Evolutionary conservation across 1,140 invertebrate genomes (phyloP).

Genomic region (Caligus rogercresseyi): DNA sequence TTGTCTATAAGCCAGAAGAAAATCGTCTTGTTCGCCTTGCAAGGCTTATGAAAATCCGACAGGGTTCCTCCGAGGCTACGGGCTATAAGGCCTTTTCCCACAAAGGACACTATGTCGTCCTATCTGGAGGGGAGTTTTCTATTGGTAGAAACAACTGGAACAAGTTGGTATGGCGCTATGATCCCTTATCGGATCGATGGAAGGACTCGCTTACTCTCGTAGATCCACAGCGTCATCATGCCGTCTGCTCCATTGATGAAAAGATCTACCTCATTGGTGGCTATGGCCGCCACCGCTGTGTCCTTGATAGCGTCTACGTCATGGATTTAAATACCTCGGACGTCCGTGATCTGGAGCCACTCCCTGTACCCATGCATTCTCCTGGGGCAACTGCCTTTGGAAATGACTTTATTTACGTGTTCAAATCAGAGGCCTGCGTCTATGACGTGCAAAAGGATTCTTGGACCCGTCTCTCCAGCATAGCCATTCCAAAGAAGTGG

Average conservation of each 20-base stretch:
- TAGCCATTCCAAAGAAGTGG: constrained; percentile 1
- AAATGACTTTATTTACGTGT: not conserved
- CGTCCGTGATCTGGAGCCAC: not conserved
- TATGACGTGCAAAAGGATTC: not conserved
- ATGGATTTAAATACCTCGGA: not conserved
- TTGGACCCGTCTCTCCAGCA: not conserved
- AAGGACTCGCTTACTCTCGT: not conserved
- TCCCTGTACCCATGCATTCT: not conserved
- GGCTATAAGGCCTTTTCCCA: not conserved
- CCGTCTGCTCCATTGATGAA: not conserved
- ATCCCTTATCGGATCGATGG: not conserved
- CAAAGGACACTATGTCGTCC: not conserved
- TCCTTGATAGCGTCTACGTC: not conserved
- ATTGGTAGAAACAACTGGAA: not conserved
- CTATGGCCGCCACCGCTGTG: not conserved
- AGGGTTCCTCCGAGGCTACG: not conserved
- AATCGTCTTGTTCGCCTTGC: not conserved
- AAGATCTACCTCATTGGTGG: not conserved
- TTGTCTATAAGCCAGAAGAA: not conserved
- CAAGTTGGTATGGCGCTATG: not conserved
- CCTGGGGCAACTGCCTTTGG: not conserved
- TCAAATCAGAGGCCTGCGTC: not conserved
- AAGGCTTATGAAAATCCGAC: not conserved
- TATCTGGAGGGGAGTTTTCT: not conserved
- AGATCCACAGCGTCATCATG: not conserved